A percentile compares a stretch with the other conserved stretches of the same genome.
Evolutionary conservation across 2,113 vertebrate species (phyloP).

Genomic region (Myrmecophaga tridactyla): DNA sequence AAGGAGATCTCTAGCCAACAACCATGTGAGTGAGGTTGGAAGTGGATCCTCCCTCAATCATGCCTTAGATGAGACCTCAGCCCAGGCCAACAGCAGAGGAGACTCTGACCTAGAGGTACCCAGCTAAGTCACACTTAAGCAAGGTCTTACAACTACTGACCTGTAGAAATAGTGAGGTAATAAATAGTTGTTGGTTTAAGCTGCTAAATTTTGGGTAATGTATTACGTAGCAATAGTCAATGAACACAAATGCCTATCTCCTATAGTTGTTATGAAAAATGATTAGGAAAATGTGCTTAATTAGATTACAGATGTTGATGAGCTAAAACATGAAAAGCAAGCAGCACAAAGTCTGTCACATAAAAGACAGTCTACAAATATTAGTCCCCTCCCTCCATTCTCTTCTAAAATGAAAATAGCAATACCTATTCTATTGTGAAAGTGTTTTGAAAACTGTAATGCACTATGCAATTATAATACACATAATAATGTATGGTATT

Average conservation of each 20-base stretch:
- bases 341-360: neutral
- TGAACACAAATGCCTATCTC: neutral
- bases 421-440: constrained; percentile 14
- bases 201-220: no score
- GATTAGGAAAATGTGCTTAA: constrained; percentile 40
- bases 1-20: neutral
- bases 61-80: neutral
- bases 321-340: neutral
- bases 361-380: neutral
- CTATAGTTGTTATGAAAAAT: neutral
- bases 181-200: constrained; percentile 6
- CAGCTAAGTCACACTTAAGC: neutral
- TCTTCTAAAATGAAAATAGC: constrained; percentile 13
- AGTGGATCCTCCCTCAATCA: neutral
- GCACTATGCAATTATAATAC: constrained; percentile 40
- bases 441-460: constrained; percentile 66
- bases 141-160: neutral
- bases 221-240: neutral
- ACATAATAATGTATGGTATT: constrained; percentile 37
- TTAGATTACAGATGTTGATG: constrained; percentile 51
- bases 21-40: neutral
- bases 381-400: neutral
- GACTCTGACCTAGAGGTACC: neutral
- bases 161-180: neutral
- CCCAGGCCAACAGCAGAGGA: neutral